A percentile compares a stretch with the other conserved stretches of the same genome.
Conservation (phyloP, 2,797 vertebrate genomes). For the Cynopterus sphinx region DNA sequence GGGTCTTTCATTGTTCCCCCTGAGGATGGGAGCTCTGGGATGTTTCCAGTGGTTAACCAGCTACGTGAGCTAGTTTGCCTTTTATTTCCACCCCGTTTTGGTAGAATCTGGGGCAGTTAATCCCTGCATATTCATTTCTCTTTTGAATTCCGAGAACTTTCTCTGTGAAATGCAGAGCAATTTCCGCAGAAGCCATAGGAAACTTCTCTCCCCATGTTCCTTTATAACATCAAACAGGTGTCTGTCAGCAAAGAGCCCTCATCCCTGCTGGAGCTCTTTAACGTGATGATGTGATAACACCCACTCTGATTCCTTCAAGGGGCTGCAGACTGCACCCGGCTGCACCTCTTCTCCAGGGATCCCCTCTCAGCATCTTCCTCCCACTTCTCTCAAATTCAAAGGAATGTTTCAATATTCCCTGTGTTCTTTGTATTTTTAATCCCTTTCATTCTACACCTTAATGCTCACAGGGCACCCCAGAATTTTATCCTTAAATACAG, state of each 20-base stretch:
- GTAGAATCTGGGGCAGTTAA: conserved; percentile 33
- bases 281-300: conserved; percentile 2
- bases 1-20: background rate
- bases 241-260: conserved; percentile 51
- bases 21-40: background rate
- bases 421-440: background rate
- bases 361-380: background rate
- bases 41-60: background rate
- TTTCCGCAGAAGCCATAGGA: conserved; percentile 46
- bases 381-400: background rate
- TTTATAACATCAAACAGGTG: conserved; percentile 42
- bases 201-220: background rate
- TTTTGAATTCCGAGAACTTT: conserved; percentile 45
- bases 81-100: background rate
- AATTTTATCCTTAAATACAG: background rate
- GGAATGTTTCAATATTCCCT: background rate
- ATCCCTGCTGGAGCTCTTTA: background rate
- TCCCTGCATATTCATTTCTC: conserved; percentile 48
- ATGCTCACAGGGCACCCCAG: background rate
- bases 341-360: background rate
- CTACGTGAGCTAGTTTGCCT: background rate
- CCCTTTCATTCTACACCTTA: background rate
- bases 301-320: background rate
- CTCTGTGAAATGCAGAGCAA: conserved; percentile 53
- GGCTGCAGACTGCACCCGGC: background rate